These are phyloP conservation scores for Lampris megalopsis DNA, from an alignment of 2,113 vertebrate species.

Conservation along the genomic window DNA sequence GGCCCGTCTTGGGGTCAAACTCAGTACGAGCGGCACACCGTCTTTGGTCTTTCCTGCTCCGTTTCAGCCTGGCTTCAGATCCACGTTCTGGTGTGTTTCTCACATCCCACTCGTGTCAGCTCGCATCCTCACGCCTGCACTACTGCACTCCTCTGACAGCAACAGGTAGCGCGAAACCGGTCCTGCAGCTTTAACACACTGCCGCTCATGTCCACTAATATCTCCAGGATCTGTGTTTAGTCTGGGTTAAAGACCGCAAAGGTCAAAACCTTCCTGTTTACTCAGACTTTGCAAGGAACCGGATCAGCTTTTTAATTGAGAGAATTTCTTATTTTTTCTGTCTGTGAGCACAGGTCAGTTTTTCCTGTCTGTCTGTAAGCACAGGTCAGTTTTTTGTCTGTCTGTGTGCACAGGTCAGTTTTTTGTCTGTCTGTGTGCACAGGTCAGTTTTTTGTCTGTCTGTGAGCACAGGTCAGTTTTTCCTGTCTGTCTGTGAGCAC, in stretches of 20 bases:
- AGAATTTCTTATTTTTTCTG: too few relatives aligned
- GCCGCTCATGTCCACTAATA: slow-evolving; percentile 23
- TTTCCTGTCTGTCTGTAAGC: too few relatives aligned
- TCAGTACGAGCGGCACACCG: not conserved
- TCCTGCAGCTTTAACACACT: slow-evolving; percentile 20
- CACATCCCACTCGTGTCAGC: slow-evolving; percentile 45
- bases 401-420: too few relatives aligned
- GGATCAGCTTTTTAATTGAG: too few relatives aligned
- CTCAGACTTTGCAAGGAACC: not conserved
- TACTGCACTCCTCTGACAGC: not conserved
- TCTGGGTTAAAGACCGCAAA: slow-evolving; percentile 15
- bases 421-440: too few relatives aligned
- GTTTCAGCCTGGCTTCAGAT: not conserved
- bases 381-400: too few relatives aligned
- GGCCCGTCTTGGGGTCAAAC: too few relatives aligned
- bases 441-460: too few relatives aligned
- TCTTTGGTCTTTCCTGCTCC: not conserved
- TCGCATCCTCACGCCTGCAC: not conserved
- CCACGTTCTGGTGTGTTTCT: not conserved
- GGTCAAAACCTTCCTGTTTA: not conserved
- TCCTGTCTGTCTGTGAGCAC: too few relatives aligned
- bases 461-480: too few relatives aligned
- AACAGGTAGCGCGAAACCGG: slow-evolving; percentile 9
- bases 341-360: too few relatives aligned
- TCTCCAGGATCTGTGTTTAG: slow-evolving; percentile 17